A percentile compares a stretch with the other conserved stretches of the same genome.
phyloP scores from a whole-genome alignment of 2,113 vertebrate genomes.

The Philantomba maxwellii region DNA sequence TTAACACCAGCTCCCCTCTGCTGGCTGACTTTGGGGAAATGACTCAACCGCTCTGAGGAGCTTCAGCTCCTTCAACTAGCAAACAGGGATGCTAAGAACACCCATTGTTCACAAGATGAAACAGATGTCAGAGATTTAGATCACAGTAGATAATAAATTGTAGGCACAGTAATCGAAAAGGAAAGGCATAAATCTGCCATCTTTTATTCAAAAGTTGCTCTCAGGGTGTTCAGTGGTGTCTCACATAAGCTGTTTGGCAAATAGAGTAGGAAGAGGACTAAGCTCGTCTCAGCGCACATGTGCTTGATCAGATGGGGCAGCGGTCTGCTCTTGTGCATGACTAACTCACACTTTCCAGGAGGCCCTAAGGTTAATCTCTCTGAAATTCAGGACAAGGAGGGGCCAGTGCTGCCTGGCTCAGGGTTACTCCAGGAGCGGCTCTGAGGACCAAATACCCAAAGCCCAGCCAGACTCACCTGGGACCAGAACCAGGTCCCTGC shows the following conservation, averaged over 20 bases:
- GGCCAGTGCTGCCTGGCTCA: neutral
- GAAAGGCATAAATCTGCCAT: rapidly evolving
- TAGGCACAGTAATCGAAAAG: neutral
- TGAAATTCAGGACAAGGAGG: neutral
- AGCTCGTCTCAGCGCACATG: rapidly evolving
- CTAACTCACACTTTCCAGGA: neutral
- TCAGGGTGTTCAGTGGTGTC: rapidly evolving
- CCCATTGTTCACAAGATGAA: neutral
- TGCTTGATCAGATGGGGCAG: too few species aligned
- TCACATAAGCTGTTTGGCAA: rapidly evolving
- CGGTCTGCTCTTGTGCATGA: rapidly evolving
- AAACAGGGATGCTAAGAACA: rapidly evolving
- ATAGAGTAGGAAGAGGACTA: rapidly evolving
- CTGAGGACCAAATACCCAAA: neutral
- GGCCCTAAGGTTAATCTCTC: rapidly evolving
- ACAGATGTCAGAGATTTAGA: neutral
- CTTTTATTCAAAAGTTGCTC: neutral
- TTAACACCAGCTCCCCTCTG: too few species aligned
- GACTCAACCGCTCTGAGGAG: neutral
- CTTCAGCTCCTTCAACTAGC: neutral
- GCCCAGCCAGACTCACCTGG: neutral
- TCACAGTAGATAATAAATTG: rapidly evolving
- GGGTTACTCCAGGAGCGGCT: neutral
- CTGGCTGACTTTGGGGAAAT: neutral
- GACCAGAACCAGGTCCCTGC: neutral